A percentile compares a stretch with the other conserved stretches of the same genome.
These are phyloP conservation scores for Ormyrus rosae DNA, from an alignment of 2,888 invertebrate genomes.

Conservation along the genomic window DNA sequence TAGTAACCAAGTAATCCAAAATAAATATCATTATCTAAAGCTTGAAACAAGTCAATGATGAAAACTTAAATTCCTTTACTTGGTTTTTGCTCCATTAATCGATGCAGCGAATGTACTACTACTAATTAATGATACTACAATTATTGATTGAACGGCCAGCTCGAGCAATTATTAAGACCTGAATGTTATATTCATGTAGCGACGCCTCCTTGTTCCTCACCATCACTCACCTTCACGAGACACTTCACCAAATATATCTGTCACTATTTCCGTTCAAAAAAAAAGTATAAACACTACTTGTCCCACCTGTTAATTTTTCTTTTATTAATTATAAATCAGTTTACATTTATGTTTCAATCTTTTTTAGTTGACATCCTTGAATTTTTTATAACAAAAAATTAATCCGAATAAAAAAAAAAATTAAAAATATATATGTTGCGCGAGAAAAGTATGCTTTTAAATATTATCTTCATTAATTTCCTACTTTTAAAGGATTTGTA, in stretches of 20 bases:
- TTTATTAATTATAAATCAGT: slow-evolving; percentile 5
- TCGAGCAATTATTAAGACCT: slow-evolving; percentile 41
- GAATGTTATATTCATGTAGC: slow-evolving; percentile 54
- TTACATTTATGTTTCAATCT: not conserved
- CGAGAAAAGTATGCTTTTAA: no score
- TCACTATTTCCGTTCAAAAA: not conserved
- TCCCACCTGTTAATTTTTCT: slow-evolving; percentile 2
- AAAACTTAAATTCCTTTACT: not conserved
- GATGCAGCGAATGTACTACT: slow-evolving; percentile 10
- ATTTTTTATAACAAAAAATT: no score
- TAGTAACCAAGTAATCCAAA: no score
- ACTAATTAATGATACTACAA: slow-evolving; percentile 22
- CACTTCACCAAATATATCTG: slow-evolving; percentile 23
- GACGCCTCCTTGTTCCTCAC: slow-evolving; percentile 35
- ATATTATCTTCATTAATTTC: no score
- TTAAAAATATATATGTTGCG: no score
- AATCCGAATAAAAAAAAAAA: no score
- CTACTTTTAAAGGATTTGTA: no score
- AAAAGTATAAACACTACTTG: not conserved
- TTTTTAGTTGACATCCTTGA: no score
- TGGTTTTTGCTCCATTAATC: not conserved
- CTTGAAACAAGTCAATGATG: no score
- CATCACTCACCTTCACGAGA: slow-evolving; percentile 29
- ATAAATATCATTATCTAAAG: no score
- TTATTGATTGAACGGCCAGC: slow-evolving; percentile 11